phyloP scores from a whole-genome alignment of 1,140 invertebrate genomes.

The Camponotus pennsylvanicus region DNA sequence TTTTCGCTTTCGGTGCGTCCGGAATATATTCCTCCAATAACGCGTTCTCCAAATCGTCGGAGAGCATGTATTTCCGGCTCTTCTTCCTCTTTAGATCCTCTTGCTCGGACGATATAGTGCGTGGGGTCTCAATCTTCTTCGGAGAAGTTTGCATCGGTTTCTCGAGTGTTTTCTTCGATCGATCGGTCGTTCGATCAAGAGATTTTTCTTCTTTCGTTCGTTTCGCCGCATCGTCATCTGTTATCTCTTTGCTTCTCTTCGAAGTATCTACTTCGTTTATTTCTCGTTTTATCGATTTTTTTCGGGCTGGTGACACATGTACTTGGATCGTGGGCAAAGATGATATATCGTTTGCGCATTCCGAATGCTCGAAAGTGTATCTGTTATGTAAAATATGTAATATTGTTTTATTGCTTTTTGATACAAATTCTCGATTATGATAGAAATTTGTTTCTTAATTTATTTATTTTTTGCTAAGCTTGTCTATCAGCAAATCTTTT shows the following conservation, averaged over 20 bases:
- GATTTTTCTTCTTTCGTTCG: background rate
- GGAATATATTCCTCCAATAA: slow-evolving; percentile 77
- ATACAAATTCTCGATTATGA: background rate
- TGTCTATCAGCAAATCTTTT: background rate
- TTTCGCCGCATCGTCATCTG: background rate
- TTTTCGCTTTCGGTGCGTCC: slow-evolving; percentile 60
- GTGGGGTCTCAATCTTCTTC: slow-evolving; percentile 11
- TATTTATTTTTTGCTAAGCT: background rate
- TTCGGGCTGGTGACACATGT: slow-evolving; percentile 71
- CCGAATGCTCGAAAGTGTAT: slow-evolving; percentile 74
- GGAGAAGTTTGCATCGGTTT: background rate
- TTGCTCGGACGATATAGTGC: background rate
- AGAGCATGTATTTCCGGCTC: slow-evolving; percentile 31
- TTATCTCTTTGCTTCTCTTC: slow-evolving; percentile 36
- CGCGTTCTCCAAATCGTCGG: slow-evolving; percentile 4
- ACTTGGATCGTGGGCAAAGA: slow-evolving; percentile 77
- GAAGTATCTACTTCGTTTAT: background rate
- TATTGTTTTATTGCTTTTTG: background rate
- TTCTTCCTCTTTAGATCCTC: slow-evolving; percentile 45
- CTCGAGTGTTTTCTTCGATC: slow-evolving; percentile 12
- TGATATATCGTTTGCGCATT: slow-evolving; percentile 60
- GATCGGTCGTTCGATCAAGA: slow-evolving; percentile 9
- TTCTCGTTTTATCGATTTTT: slow-evolving; percentile 46
- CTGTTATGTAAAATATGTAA: slow-evolving; percentile 51
- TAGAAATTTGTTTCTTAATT: background rate